phyloP scores from a whole-genome alignment of 1,140 invertebrate species.

The Eueides isabella region DNA sequence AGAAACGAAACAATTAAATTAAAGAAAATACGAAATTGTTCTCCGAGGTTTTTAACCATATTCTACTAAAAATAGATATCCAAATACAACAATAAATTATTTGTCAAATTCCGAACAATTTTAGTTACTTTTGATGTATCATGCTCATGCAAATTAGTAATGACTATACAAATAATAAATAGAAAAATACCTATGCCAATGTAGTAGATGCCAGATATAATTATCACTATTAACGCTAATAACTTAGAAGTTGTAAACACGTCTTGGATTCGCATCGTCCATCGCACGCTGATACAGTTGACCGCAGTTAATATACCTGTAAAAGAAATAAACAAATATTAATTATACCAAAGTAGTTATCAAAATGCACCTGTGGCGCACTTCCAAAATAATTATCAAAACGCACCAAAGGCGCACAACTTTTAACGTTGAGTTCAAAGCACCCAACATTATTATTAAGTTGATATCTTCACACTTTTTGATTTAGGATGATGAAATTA shows the following conservation, averaged over 20 bases:
- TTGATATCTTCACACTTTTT: no score
- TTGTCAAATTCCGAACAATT: no score
- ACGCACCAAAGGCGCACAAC: neutral
- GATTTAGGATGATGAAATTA: no score
- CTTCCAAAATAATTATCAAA: neutral
- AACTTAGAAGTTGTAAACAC: conserved; percentile 95
- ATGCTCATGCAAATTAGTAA: neutral
- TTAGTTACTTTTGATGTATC: neutral
- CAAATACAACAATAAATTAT: no score
- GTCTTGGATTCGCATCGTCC: conserved; percentile 95
- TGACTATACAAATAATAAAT: neutral
- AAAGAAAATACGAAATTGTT: no score
- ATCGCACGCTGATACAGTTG: conserved; percentile 94
- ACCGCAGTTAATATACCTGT: conserved; percentile 93
- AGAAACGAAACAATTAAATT: no score
- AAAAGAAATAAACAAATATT: conserved; percentile 39
- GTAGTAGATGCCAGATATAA: conserved; percentile 90
- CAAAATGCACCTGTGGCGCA: neutral
- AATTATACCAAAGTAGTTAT: neutral
- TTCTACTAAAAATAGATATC: no score
- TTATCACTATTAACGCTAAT: conserved; percentile 91
- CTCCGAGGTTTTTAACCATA: no score
- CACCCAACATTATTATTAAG: no score
- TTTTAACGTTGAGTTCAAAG: no score
- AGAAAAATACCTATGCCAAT: conserved; percentile 84